Evolutionary conservation across 2,888 invertebrate genomes (phyloP).

Genomic region (Micropterix aruncella): DNA sequence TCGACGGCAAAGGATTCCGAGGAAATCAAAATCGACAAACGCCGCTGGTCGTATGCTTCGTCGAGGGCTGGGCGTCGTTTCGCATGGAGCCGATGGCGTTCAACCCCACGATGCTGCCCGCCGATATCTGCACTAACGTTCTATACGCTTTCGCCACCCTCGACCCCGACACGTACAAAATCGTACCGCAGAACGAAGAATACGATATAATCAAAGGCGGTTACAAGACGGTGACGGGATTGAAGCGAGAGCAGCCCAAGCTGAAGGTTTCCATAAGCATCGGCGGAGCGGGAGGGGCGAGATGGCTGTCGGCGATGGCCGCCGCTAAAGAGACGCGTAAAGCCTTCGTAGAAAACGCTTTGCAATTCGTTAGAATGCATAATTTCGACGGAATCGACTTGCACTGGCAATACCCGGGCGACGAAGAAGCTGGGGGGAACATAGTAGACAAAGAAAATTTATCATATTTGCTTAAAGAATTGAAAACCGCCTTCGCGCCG

Average conservation of each 20-base stretch:
- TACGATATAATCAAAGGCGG: slow-evolving; percentile 63
- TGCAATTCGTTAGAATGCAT: slow-evolving; percentile 48
- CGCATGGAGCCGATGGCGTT: slow-evolving; percentile 53
- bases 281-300: slow-evolving; percentile 51
- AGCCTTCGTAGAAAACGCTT: slow-evolving; percentile 47
- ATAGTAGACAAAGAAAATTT: slow-evolving; percentile 37
- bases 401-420: slow-evolving; percentile 61
- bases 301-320: slow-evolving; percentile 47
- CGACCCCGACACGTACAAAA: slow-evolving; percentile 46
- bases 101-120: slow-evolving; percentile 47
- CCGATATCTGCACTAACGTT: slow-evolving; percentile 55
- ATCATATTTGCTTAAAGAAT: slow-evolving; percentile 40
- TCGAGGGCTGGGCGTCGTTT: slow-evolving; percentile 53
- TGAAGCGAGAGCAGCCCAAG: slow-evolving; percentile 51
- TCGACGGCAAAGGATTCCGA: too few species aligned
- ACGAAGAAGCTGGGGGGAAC: slow-evolving; percentile 27
- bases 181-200: slow-evolving; percentile 51
- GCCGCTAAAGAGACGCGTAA: slow-evolving; percentile 36
- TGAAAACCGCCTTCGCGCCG: slow-evolving; percentile 42
- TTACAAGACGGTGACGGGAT: slow-evolving; percentile 51
- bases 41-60: slow-evolving; percentile 48
- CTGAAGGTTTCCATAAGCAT: slow-evolving; percentile 60
- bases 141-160: slow-evolving; percentile 59
- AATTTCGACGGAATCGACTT: slow-evolving; percentile 73
- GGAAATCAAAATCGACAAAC: slow-evolving; percentile 35